Conservation (phyloP, 2,888 invertebrate genomes). For the Archaeoteleia sp. region DNA sequence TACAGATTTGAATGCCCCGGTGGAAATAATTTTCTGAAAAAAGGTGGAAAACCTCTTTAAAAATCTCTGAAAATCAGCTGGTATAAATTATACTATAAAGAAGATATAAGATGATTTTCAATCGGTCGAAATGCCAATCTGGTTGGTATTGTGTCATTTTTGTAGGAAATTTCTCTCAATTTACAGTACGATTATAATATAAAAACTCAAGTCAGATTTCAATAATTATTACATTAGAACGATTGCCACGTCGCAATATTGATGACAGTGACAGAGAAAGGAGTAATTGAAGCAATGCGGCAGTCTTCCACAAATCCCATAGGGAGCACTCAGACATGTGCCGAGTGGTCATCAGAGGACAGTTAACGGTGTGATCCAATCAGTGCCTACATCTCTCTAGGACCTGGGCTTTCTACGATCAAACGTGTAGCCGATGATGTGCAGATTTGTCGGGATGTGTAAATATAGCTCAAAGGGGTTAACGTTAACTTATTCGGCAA, state of each 20-base stretch:
- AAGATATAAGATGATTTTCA: too few relatives aligned
- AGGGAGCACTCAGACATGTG: slow-evolving; percentile 44
- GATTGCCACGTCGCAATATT: neutral
- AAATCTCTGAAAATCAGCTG: too few relatives aligned
- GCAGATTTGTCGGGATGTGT: slow-evolving; percentile 19
- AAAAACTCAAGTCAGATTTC: neutral
- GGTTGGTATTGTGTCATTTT: too few relatives aligned
- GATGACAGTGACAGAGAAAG: slow-evolving; percentile 3
- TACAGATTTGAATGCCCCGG: too few relatives aligned
- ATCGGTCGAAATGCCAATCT: too few relatives aligned
- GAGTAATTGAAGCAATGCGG: slow-evolving; percentile 19
- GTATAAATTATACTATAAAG: too few relatives aligned
- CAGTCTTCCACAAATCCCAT: slow-evolving; percentile 38
- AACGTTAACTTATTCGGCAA: neutral
- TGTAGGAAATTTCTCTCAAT: too few relatives aligned
- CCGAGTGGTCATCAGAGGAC: slow-evolving; percentile 55
- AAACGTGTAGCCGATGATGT: slow-evolving; percentile 31
- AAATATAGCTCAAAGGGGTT: slow-evolving; percentile 4
- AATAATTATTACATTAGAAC: neutral
- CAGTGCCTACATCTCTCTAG: slow-evolving; percentile 39
- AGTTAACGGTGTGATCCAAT: slow-evolving; percentile 60
- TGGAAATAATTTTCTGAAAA: too few relatives aligned
- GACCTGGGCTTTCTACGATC: slow-evolving; percentile 35
- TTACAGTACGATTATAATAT: neutral
- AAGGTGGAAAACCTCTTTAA: too few relatives aligned